Conservation (phyloP, 2,797 vertebrate species). For the Peromyscus aztecus region DNA sequence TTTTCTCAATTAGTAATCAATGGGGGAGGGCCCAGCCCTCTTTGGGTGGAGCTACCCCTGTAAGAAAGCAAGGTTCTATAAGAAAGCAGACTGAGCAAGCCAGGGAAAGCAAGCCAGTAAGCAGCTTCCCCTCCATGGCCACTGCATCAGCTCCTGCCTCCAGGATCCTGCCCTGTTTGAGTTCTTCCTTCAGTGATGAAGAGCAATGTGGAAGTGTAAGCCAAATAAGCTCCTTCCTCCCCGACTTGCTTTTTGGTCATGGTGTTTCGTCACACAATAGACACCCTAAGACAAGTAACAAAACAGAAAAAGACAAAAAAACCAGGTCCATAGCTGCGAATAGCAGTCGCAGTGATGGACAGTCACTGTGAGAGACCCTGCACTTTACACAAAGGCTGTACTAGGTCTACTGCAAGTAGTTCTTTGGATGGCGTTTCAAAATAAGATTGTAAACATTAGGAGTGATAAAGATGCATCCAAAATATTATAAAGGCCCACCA, state of each 20-base stretch:
- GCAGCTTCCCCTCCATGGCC: no score
- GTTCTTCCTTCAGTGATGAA: not conserved
- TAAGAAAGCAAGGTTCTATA: no score
- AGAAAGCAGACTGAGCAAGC: no score
- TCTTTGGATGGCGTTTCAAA: slow-evolving; percentile 35
- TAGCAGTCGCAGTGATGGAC: not conserved
- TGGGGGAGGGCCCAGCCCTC: no score
- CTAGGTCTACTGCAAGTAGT: not conserved
- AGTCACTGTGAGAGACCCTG: not conserved
- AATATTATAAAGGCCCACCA: not conserved
- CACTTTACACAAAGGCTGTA: not conserved
- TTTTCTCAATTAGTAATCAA: no score
- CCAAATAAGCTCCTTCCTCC: not conserved
- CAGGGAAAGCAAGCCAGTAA: no score
- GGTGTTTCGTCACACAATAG: not conserved
- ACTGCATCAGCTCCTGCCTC: no score
- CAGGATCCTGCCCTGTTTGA: no score
- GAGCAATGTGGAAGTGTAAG: not conserved
- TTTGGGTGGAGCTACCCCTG: no score
- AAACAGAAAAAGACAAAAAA: not conserved
- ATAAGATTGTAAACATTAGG: not conserved
- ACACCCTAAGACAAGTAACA: not conserved
- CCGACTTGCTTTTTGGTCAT: not conserved
- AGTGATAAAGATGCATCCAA: not conserved
- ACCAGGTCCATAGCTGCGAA: not conserved